Evolutionary conservation across 2,888 invertebrate genomes (phyloP).

Genomic region (Harmothoe impar): DNA sequence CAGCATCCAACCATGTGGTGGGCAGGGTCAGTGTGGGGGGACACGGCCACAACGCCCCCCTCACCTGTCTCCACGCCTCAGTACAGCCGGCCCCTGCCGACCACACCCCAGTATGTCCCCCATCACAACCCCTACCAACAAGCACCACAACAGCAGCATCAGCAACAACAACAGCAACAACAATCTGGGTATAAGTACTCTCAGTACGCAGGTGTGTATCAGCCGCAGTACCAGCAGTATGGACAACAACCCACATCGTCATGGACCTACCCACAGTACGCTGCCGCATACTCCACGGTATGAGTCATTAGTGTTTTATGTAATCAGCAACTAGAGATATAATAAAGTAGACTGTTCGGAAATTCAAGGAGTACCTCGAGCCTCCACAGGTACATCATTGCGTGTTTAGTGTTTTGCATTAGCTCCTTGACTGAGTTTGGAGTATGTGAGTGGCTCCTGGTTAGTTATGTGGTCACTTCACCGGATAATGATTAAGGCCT

Average conservation of each 20-base stretch:
- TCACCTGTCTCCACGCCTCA: constrained; percentile 18
- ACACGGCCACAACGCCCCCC: constrained; percentile 1
- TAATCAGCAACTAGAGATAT: background rate
- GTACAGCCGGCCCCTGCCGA: background rate
- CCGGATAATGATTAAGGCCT: too few species aligned
- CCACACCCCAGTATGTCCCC: constrained; percentile 31
- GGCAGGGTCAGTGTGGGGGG: constrained; percentile 36
- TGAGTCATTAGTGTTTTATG: background rate
- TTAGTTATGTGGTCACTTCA: too few species aligned
- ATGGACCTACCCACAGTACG: constrained; percentile 24
- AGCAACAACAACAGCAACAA: background rate
- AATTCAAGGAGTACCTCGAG: too few species aligned
- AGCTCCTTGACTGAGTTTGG: too few species aligned
- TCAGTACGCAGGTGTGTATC: constrained; percentile 20
- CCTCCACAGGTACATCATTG: too few species aligned
- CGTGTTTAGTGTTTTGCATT: too few species aligned
- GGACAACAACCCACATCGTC: background rate
- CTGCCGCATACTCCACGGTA: constrained; percentile 38
- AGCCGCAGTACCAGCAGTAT: constrained; percentile 34
- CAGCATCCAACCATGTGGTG: background rate
- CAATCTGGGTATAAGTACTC: background rate
- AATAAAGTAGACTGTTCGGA: too few species aligned
- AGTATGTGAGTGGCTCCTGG: too few species aligned
- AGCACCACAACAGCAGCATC: constrained; percentile 5
- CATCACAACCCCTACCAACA: constrained; percentile 29